Evolutionary conservation across 1,140 invertebrate species (phyloP), one percentile per base, ranked within the genome.

Genomic region (Teleogryllus occipitalis): DNA sequence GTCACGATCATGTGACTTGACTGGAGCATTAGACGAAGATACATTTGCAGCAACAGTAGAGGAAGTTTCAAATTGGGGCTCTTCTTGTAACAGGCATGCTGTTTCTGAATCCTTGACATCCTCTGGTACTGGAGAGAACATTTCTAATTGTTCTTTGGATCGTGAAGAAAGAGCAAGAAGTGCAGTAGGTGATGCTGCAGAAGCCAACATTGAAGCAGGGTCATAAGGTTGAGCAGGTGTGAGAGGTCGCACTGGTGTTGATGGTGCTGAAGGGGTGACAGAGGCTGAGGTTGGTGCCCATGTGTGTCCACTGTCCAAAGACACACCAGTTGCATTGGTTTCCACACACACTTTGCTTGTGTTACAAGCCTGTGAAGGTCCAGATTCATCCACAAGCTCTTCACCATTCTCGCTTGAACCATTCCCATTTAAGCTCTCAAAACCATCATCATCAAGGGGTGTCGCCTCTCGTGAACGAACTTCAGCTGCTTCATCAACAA

Each of bases 381-480:
- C 76, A 54, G 15, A 4, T 21, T 77, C 76, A 15, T 82, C 81
- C 22, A 75, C 72, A 22, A 83, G 78, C 81, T 83, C 85, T 49
- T 87, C 87, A 81, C 89, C 89, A 83, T 90, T 90, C 77, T 92
- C 92, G 85, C 93, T 92, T 2, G 93, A 94, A 81, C 91, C 92
- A 84, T 94, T 94, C 18, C 93, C 92, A 84, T 94, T 94, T n/a
- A 95, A 87, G 84, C 94, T 95, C 86, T 95, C 94, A 85, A 95
- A 95, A 18, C 94, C 94, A 85, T 95, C 94, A 83, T 95, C 94
- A 75, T 94, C 93, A 79, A 85, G 86, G 82, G 86, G 84, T 72
- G 86, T 82, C 77, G 46, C 47, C 27, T 81, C 80, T 7, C 54
- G 2, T 14, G 54, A 65, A 18, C 54, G 18, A 65, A 65, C 54